Evolutionary conservation across 2,888 invertebrate species (phyloP).

Genomic region (Seira ritae): DNA sequence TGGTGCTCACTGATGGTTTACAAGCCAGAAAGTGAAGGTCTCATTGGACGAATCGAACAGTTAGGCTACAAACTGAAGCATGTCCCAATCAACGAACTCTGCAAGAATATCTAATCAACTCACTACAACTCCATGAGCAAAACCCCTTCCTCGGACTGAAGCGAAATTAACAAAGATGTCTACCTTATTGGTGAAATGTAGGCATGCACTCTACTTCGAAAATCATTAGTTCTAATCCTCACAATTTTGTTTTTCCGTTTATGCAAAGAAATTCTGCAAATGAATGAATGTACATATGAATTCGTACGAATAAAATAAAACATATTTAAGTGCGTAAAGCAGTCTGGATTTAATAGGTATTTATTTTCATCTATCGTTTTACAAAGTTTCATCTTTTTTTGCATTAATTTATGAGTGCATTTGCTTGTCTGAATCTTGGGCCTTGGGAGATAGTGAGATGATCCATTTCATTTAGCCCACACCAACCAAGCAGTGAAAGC

Average conservation of each 20-base stretch:
- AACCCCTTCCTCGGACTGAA: no score
- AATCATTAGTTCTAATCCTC: no score
- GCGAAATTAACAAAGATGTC: background rate
- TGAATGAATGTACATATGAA: background rate
- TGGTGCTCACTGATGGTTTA: constrained; percentile 69
- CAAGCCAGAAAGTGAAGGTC: constrained; percentile 60
- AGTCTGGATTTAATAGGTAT: no score
- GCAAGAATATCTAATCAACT: constrained; percentile 40
- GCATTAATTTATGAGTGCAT: no score
- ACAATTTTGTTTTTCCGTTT: constrained; percentile 1
- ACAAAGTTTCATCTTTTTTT: no score
- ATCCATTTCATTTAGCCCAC: background rate
- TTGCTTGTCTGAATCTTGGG: no score
- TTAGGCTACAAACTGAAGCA: constrained; percentile 61
- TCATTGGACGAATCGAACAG: constrained; percentile 60
- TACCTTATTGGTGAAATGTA: no score
- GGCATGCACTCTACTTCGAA: background rate
- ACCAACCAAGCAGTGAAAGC: constrained; percentile 41
- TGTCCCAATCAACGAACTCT: constrained; percentile 36
- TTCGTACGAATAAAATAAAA: background rate
- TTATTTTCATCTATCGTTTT: no score
- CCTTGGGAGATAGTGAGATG: no score
- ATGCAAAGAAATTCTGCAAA: background rate
- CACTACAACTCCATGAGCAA: no score
- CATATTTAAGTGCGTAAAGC: background rate